A percentile compares a stretch with the other conserved stretches of the same genome.
Evolutionary conservation across 1,140 invertebrate genomes (phyloP).

Genomic region (Himalopsyche phryganea): DNA sequence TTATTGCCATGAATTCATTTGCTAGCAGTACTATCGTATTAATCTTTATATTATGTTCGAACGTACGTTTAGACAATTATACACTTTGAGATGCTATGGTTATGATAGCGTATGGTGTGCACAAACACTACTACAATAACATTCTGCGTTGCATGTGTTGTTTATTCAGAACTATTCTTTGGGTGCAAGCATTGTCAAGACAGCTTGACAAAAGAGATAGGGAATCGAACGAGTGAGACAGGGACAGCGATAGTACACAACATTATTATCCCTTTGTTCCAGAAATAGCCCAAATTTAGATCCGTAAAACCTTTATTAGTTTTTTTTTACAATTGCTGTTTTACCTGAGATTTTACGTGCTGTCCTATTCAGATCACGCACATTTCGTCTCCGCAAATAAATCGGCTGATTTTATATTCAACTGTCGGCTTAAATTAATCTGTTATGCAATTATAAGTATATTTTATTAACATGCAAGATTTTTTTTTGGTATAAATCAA

Average conservation of each 20-base stretch:
- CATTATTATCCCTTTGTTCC: slow-evolving; percentile 23
- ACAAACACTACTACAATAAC: too few relatives aligned
- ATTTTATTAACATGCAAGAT: too few relatives aligned
- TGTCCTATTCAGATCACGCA: not conserved
- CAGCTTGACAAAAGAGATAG: slow-evolving; percentile 5
- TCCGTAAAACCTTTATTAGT: slow-evolving; percentile 25
- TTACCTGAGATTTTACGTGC: slow-evolving; percentile 8
- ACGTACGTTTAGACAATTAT: too few relatives aligned
- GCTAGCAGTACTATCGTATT: too few relatives aligned
- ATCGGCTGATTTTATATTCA: too few relatives aligned
- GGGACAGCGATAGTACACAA: slow-evolving; percentile 10
- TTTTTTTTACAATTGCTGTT: slow-evolving; percentile 18
- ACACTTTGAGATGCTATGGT: too few relatives aligned
- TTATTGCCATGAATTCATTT: too few relatives aligned
- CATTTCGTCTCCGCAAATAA: slow-evolving; percentile 4
- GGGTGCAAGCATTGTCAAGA: slow-evolving; percentile 27
- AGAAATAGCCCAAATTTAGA: slow-evolving; percentile 22
- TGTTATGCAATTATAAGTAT: too few relatives aligned
- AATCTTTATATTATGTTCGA: too few relatives aligned
- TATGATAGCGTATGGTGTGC: too few relatives aligned
- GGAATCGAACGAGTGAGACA: slow-evolving; percentile 4
- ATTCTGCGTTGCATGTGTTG: slow-evolving; percentile 3
- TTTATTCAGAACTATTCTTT: slow-evolving; percentile 31
- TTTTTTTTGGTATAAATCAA: too few relatives aligned
- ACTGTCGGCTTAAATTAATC: too few relatives aligned